Evolutionary conservation across 2,113 vertebrate species (phyloP), one percentile per base, ranked within the genome.

Genomic region (Lanius collurio): DNA sequence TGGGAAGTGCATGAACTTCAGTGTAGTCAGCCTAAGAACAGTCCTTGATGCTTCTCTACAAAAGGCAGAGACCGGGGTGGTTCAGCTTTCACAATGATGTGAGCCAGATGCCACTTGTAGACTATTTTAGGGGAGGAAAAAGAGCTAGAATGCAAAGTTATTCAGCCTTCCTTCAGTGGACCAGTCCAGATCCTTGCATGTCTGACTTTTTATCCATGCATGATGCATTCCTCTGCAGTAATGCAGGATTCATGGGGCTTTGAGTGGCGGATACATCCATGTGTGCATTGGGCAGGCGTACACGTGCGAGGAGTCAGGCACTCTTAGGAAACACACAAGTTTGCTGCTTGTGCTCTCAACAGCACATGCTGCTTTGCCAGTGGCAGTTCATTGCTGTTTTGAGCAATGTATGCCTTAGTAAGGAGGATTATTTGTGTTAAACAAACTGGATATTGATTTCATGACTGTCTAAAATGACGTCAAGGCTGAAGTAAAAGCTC

Each of bases 251-350:
- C 6, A 0, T 59, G 24, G 24, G 69, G 11, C 17, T 65, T 46
- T 37, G 59, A 50, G 17, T 64, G 35, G 11, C 47, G 15, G 33
- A 28, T 16, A 41, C 22, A 30, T 52, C 30, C 46, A 11, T 0
- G 0, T 60, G n/a, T 60, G 13, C 7, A 1, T 55, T 57, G 13
- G 8, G 52, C 7, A 16, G 12, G 6, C 1, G 0, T 33, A 19
- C 11, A 10, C 0, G 0, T 64, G 33, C 1, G 5, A 68, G 22
- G n/a, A 70, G 46, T 70, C 8, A 22, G 13, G 20, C 7, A 3
- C 26, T 79, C 2, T 16, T 7, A 41, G 13, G 20, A 62, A 70
- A 47, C 46, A 23, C 20, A 41, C 11, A 46, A n/a, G 39, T 62
- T 47, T 46, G 14, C 30, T 52, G 20, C 33, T 23, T n/a, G 4